Evolutionary conservation across 2,113 vertebrate genomes (phyloP), one percentile per base, ranked within the genome.

Genomic region (Spermophilus dauricus): DNA sequence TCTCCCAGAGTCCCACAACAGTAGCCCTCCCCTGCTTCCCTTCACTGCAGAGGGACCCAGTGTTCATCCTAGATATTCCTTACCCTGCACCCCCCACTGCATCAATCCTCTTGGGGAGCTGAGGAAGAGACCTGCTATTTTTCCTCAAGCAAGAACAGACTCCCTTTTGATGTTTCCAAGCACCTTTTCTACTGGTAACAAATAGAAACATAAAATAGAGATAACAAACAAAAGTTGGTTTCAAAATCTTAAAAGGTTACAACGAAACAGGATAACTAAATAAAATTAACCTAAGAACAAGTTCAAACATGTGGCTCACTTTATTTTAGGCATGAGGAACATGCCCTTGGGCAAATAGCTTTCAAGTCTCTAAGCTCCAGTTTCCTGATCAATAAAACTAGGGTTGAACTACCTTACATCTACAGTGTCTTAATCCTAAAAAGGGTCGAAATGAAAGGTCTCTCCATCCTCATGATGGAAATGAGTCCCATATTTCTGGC

Each of bases 371-470:
- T 69, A 65, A 92, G 82, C 67, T 88, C 61, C 30, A 1, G 7
- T 53, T 92, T 32, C 77, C 87, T 63, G 32, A 94, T 67, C 32
- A 73, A 86, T 83, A 73, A 90, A 95, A 93, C 77, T 53, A 93
- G 24, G 4, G 22, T 18, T 84, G 87, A 92, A 48, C 42, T 37
- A 80, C 45, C 30, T 58, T 20, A 83, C 30, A 63, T 56, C 51
- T 63, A 37, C 32, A 86, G 87, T 65, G 48, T 8, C 72, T 56
- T 39, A n/a, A 45, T 48, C 34, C 26, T n/a, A 67, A 81, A 39
- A 7, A 58, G 6, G 18, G 5, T 32, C n/a, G 8, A 56, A 42
- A 1, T 14, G 17, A 80, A 92, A 67, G 42, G 32, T 2, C 22
- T 69, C 13, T 53, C 51, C 48, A 16, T 22, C 56, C 30, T 83